Conservation (phyloP, 2,797 vertebrate genomes). For the Platyrinchus mystaceus region DNA sequence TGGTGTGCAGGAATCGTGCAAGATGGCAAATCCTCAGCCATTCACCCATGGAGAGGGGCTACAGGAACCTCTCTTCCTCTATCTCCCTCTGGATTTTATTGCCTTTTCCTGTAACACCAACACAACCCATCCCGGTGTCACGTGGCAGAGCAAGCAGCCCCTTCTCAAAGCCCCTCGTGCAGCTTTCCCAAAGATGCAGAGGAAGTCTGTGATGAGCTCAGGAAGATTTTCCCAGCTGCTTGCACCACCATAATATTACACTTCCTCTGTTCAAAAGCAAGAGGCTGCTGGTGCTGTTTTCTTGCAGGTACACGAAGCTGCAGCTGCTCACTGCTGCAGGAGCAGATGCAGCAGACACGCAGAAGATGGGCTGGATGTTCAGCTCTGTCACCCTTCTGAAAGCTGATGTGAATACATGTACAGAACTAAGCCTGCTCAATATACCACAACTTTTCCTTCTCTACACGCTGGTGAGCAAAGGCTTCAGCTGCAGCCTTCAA, state of each 20-base stretch:
- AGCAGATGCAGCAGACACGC: neutral
- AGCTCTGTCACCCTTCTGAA: neutral
- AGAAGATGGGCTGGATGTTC: neutral
- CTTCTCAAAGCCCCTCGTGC: rapidly evolving
- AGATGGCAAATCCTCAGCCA: rapidly evolving
- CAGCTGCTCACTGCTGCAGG: rapidly evolving
- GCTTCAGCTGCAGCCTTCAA: neutral
- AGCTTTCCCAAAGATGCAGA: neutral
- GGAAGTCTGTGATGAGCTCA: neutral
- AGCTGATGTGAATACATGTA: neutral
- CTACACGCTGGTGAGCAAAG: neutral
- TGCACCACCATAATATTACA: neutral
- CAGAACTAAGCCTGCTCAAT: neutral
- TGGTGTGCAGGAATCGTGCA: rapidly evolving
- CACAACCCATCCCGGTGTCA: rapidly evolving
- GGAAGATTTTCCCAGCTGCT: neutral
- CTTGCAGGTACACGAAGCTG: neutral
- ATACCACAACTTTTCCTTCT: neutral
- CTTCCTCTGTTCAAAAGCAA: conserved; percentile 41
- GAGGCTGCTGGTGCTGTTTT: neutral
- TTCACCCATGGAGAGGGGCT: rapidly evolving
- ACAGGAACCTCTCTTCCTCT: neutral
- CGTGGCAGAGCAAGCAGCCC: neutral
- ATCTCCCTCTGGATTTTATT: neutral
- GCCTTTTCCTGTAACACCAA: neutral